These are phyloP conservation scores for Habropoda laboriosa DNA, from an alignment of 1,140 invertebrate species.

Conservation along the genomic window DNA sequence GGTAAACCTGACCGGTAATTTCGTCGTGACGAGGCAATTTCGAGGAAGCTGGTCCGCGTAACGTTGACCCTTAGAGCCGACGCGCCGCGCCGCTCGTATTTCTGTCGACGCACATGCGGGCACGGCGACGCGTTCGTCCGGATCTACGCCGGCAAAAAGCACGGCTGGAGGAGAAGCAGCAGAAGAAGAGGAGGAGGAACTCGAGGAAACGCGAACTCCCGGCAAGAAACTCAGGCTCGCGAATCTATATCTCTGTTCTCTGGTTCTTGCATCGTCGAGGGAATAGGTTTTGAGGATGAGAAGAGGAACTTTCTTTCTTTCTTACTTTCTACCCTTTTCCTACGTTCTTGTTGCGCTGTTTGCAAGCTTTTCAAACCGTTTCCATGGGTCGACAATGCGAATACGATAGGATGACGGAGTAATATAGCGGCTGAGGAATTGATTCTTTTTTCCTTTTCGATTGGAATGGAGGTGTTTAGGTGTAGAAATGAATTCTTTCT, in stretches of 20 bases:
- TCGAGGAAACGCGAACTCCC: constrained; percentile 40
- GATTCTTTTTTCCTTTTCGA: no score
- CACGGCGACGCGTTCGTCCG: constrained; percentile 25
- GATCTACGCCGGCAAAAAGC: constrained; percentile 27
- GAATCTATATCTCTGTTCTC: constrained; percentile 1
- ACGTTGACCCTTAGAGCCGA: constrained; percentile 55
- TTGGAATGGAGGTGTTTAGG: no score
- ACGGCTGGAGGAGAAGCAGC: constrained; percentile 14
- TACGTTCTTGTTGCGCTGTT: neutral
- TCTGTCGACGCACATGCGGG: constrained; percentile 55
- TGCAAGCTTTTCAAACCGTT: no score
- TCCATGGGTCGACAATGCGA: neutral
- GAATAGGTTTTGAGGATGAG: no score
- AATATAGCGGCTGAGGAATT: no score
- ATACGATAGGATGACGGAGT: no score
- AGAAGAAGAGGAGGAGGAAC: constrained; percentile 43
- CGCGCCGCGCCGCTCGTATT: constrained; percentile 50
- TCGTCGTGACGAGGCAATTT: constrained; percentile 34
- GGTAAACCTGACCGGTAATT: constrained; percentile 15
- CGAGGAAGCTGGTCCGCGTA: constrained; percentile 48
- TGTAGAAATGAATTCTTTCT: no score
- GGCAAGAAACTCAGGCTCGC: constrained; percentile 26
- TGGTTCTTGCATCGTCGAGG: neutral
- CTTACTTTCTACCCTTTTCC: neutral
- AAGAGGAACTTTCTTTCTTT: constrained; percentile 4